A percentile compares a stretch with the other conserved stretches of the same genome.
These are phyloP conservation scores for Miniopterus natalensis DNA, from an alignment of 2,113 vertebrate species.

Conservation along the genomic window DNA sequence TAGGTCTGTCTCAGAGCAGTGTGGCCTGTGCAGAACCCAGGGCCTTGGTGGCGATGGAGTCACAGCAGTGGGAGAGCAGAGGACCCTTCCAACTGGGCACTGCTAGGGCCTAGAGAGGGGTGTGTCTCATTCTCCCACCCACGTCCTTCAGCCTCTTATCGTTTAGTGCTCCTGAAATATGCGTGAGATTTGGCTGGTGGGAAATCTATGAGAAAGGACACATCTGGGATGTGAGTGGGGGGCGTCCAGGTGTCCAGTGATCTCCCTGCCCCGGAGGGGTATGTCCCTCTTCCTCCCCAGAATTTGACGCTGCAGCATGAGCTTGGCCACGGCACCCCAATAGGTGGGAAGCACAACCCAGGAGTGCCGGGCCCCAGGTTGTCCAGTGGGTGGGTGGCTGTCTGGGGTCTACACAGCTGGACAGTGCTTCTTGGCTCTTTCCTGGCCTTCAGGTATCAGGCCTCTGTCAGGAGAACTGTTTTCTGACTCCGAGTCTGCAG, in stretches of 20 bases:
- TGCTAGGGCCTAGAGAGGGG: background rate
- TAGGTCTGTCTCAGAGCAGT: background rate
- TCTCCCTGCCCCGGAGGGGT: fast-evolving
- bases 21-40: background rate
- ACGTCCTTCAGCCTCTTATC: background rate
- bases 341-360: background rate
- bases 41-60: background rate
- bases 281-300: no score
- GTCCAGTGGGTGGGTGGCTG: background rate
- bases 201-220: fast-evolving
- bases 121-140: background rate
- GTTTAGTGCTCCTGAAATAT: background rate
- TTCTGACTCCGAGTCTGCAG: background rate
- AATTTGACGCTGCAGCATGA: background rate
- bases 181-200: fast-evolving
- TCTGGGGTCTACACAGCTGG: background rate
- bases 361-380: background rate
- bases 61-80: background rate
- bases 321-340: fast-evolving
- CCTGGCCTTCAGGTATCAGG: background rate
- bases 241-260: fast-evolving
- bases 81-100: background rate
- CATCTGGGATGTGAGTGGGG: background rate
- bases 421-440: background rate
- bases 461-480: background rate